phyloP scores from a whole-genome alignment of 2,113 vertebrate species.

The Helogale parvula region DNA sequence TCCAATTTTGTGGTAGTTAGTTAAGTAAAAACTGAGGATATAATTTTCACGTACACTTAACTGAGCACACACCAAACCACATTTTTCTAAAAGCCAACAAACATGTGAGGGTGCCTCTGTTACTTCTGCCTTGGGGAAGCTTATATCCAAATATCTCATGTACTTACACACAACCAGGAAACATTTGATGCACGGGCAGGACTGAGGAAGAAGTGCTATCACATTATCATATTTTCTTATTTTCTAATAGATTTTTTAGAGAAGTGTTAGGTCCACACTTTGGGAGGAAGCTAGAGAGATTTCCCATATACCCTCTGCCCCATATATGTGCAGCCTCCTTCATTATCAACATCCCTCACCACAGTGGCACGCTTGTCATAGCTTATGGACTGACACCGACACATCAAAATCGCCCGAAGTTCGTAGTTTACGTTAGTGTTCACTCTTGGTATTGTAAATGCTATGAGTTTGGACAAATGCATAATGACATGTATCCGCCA shows the following conservation, averaged over 20 bases:
- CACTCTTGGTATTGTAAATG: background rate
- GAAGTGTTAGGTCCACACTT: background rate
- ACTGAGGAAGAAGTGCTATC: background rate
- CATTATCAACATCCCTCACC: background rate
- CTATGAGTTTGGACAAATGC: background rate
- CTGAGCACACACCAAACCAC: background rate
- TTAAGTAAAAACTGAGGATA: conserved; percentile 35
- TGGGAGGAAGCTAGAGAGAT: background rate
- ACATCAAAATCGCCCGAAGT: background rate
- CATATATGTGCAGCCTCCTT: background rate
- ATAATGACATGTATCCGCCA: background rate
- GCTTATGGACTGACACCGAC: background rate
- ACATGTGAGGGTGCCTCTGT: background rate
- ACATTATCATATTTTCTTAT: background rate
- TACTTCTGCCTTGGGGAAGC: background rate
- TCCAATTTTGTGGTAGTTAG: background rate
- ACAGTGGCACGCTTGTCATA: background rate
- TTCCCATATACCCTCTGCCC: background rate
- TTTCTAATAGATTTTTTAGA: background rate
- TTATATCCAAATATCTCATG: background rate
- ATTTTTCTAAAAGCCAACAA: background rate
- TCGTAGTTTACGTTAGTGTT: background rate
- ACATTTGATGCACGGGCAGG: background rate
- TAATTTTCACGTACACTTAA: conserved; percentile 22
- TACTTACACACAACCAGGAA: background rate